Conservation (phyloP, 2,888 invertebrate genomes). For the Mechanitis mazaeus region DNA sequence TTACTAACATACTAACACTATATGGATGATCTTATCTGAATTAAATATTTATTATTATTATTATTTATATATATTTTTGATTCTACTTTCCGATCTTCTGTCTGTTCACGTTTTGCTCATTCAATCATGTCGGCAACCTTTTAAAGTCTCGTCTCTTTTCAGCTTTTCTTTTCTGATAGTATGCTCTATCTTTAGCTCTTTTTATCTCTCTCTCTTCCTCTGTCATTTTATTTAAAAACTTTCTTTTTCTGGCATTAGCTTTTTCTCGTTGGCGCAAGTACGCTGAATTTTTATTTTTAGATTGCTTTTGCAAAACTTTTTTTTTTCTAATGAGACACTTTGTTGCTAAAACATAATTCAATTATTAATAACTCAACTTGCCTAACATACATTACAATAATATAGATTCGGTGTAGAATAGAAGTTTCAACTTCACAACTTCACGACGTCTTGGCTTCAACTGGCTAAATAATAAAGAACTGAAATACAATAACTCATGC, state of each 20-base stretch:
- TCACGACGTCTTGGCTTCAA: too few species aligned
- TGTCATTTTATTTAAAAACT: slow-evolving; percentile 33
- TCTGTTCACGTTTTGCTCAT: slow-evolving; percentile 16
- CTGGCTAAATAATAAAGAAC: too few species aligned
- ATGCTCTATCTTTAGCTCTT: slow-evolving; percentile 31
- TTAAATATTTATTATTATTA: too few species aligned
- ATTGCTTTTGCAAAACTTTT: slow-evolving; percentile 17
- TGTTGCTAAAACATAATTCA: too few species aligned
- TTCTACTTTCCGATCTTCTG: too few species aligned
- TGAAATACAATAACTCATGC: too few species aligned
- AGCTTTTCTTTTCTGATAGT: slow-evolving; percentile 22
- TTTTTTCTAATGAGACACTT: slow-evolving; percentile 13
- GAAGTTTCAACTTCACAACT: too few species aligned
- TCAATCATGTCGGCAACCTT: slow-evolving; percentile 19
- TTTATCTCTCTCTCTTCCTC: slow-evolving; percentile 33
- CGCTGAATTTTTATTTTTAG: slow-evolving; percentile 25
- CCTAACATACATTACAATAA: too few species aligned
- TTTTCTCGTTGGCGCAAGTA: slow-evolving; percentile 32
- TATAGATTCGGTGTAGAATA: too few species aligned
- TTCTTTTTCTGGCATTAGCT: slow-evolving; percentile 32
- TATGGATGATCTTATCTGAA: too few species aligned
- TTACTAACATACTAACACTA: too few species aligned
- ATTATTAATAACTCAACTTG: too few species aligned
- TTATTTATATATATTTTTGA: not conserved
- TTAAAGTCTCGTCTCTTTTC: slow-evolving; percentile 18